Conservation (phyloP, 2,888 invertebrate genomes). For the Augochlorella aurata region DNA sequence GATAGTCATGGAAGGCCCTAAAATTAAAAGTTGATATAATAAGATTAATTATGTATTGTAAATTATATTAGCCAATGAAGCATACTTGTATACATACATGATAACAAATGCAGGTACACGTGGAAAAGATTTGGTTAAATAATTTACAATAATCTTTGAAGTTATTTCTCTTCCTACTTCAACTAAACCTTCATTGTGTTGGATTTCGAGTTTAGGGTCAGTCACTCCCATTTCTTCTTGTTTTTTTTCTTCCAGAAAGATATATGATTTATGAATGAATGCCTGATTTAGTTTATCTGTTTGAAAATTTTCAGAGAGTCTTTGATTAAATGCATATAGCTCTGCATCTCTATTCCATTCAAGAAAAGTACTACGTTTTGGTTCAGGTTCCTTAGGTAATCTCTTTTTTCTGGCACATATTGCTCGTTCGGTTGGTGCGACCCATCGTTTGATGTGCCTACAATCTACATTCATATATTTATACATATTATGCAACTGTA, state of each 20-base stretch:
- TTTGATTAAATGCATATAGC: conserved; percentile 92
- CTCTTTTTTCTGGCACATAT: conserved; percentile 84
- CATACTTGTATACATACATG: conserved; percentile 78
- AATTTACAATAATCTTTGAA: conserved; percentile 86
- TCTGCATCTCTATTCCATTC: conserved; percentile 96
- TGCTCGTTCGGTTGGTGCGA: conserved; percentile 87
- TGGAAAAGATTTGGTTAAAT: conserved; percentile 88
- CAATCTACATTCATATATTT: conserved; percentile 72
- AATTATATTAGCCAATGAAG: neutral
- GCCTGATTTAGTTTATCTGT: conserved; percentile 88
- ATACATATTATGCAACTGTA: conserved; percentile 31
- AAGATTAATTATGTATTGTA: neutral
- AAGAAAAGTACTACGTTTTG: conserved; percentile 86
- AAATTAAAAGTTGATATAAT: conserved; percentile 59
- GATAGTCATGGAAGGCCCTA: conserved; percentile 85
- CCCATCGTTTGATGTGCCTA: conserved; percentile 85
- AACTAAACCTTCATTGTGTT: conserved; percentile 88
- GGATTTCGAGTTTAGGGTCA: conserved; percentile 83
- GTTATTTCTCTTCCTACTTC: conserved; percentile 87
- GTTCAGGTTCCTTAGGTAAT: conserved; percentile 76
- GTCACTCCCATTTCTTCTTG: conserved; percentile 88
- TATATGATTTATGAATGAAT: conserved; percentile 91
- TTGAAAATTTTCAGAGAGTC: conserved; percentile 93
- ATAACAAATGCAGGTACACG: conserved; percentile 90
- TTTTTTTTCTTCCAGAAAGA: conserved; percentile 87